Conservation (phyloP, 30 jellyfish, hydroid and myxozoan species). For the Nemopilema nomurai region DNA sequence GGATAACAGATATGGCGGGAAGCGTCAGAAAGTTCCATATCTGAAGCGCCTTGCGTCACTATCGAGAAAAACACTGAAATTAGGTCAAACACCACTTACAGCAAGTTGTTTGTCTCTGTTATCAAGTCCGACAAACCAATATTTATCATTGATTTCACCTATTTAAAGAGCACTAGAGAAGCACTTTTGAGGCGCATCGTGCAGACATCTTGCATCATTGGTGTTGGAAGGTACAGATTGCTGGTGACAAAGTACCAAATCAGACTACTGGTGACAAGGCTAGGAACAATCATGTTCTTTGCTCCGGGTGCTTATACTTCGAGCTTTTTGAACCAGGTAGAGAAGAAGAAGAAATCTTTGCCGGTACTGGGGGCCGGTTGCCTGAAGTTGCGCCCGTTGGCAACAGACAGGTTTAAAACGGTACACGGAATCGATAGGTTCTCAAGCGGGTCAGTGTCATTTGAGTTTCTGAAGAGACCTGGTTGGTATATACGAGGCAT, state of each 20-base stretch:
- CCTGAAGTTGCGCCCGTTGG: constrained; percentile 69
- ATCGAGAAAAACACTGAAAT: background rate
- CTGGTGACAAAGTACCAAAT: background rate
- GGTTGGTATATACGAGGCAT: constrained; percentile 83
- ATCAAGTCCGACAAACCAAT: background rate
- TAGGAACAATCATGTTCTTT: constrained; percentile 29
- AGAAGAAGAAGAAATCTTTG: background rate
- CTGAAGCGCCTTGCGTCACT: background rate
- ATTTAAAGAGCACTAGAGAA: too few relatives aligned
- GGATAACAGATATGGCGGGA: background rate
- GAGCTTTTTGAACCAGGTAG: background rate
- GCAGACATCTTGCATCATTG: background rate
- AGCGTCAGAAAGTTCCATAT: background rate
- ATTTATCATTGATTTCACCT: background rate
- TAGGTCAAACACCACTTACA: background rate
- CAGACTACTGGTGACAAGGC: background rate
- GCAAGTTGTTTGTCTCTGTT: background rate
- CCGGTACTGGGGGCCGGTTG: constrained; percentile 49
- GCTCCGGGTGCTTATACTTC: constrained; percentile 61
- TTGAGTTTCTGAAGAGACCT: constrained; percentile 62
- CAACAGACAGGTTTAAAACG: constrained; percentile 66
- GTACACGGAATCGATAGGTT: constrained; percentile 49
- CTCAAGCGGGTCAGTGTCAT: constrained; percentile 59
- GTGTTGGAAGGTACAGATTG: background rate
- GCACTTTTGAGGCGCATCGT: background rate